Evolutionary conservation across 2,797 vertebrate genomes (phyloP).

Genomic region (Saguinus oedipus): DNA sequence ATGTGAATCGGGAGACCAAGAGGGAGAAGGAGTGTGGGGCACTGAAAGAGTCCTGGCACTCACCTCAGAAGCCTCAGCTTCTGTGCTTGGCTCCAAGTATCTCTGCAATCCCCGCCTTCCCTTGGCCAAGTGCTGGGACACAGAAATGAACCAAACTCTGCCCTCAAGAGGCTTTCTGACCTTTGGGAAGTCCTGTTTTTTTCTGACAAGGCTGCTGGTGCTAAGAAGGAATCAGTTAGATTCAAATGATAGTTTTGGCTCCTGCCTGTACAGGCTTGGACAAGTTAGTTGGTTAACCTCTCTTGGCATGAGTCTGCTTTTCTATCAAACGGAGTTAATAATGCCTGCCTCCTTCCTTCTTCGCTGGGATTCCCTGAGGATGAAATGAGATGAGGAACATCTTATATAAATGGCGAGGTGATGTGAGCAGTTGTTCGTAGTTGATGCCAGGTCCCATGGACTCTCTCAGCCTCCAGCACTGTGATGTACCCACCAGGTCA

Average conservation of each 20-base stretch:
- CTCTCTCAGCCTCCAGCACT: not conserved
- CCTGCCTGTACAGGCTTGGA: not conserved
- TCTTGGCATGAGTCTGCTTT: not conserved
- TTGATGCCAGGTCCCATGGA: not conserved
- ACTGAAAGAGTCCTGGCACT: not conserved
- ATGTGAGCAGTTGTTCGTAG: not conserved
- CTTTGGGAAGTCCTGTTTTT: not conserved
- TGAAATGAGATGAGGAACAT: not conserved
- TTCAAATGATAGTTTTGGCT: conserved; percentile 11
- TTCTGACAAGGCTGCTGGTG: not conserved
- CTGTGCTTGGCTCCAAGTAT: not conserved
- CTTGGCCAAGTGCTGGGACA: not conserved
- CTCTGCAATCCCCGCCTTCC: not conserved
- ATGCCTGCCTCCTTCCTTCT: not conserved
- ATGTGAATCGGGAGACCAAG: not conserved
- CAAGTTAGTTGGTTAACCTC: not conserved
- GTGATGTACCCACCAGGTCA: not conserved
- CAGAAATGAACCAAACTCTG: not conserved
- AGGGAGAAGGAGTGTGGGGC: not conserved
- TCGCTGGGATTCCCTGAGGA: not conserved
- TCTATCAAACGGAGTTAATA: not conserved
- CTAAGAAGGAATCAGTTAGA: conserved; percentile 11
- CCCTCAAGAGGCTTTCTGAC: conserved; percentile 45
- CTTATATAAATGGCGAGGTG: not conserved
- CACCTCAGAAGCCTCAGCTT: not conserved